Evolutionary conservation across 2,113 vertebrate genomes (phyloP).

Genomic region (Nerophis lumbriciformis): DNA sequence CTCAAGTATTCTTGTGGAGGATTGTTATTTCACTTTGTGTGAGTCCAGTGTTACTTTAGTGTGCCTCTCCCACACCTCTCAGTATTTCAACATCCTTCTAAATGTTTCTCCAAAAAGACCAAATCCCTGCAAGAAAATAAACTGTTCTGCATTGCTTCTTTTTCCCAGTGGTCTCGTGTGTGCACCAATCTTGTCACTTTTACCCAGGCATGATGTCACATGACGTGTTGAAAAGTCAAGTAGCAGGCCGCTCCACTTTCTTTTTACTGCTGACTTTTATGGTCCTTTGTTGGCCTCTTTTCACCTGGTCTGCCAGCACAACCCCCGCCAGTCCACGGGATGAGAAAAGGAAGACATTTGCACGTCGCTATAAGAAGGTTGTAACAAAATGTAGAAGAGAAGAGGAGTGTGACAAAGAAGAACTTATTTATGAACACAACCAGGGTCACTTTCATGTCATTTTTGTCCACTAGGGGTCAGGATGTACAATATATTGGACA

Average conservation of each 20-base stretch:
- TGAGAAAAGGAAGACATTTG: not conserved
- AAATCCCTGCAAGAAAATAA: conserved; percentile 59
- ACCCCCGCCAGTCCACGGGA: not conserved
- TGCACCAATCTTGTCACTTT: conserved; percentile 14
- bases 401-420: too few species aligned
- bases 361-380: too few species aligned
- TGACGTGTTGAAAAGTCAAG: not conserved
- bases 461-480: conserved; percentile 60
- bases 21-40: conserved; percentile 32
- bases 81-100: conserved; percentile 55
- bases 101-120: conserved; percentile 58
- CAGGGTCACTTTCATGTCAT: not conserved
- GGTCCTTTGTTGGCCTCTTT: conserved; percentile 50
- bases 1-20: not conserved
- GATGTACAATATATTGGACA: conserved; percentile 26
- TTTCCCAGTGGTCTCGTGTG: not conserved
- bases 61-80: conserved; percentile 59
- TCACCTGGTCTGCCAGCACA: conserved; percentile 14
- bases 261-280: conserved; percentile 32
- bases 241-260: too few species aligned
- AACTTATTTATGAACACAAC: not conserved
- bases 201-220: too few species aligned
- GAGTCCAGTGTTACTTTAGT: conserved; percentile 40
- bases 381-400: too few species aligned
- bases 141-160: conserved; percentile 39